Base-by-base conservation (phyloP, 2,797 vertebrate species). In the Phrynocephalus guinanensis region DNA sequence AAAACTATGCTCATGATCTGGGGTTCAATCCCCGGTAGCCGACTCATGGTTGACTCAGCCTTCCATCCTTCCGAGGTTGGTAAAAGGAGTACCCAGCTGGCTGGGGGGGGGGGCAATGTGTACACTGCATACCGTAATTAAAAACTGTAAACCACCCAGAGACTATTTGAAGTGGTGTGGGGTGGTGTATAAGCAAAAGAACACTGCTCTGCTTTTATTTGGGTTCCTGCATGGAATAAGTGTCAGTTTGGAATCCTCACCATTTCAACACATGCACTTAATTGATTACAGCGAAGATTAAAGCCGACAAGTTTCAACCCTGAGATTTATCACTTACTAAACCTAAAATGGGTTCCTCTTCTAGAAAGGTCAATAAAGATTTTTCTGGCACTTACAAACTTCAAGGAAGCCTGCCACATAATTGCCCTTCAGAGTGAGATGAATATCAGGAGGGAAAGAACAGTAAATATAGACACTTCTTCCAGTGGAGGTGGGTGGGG, bases 261-360 rank as follows among this genome's bases (percentile, higher is more conserved):
- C 85, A 10, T 80, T 82, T 79, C 73, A 88, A 91, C 52, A 89
- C 84, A 84, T 84, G 66, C 92, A 68, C 67, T 93, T 95, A 95
- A 93, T 85, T 95, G 88, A 94, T 95, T 93, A 89, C 79, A 87
- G 56, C 26, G 73, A 87, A 93, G 88, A 95, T 95, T 93, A 94
- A 92, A 92, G 85, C n/a, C 86, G 90, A 92, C 83, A 52, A 52
- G 86, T 90, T 92, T 80, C 88, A 88, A 44, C 88, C 73, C 76
- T 3, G 88, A 89, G 87, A 93, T 95, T 91, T 93, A 95, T 92
- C 82, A 52, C 84, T 84, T 89, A 86, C 90, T 88, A 86, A 94
- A 92, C 83, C 80, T 91, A 87, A 72, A 73, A 89, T 67, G 72
- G 82, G 28, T 90, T 93, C 84, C 83, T 87, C 84, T 91, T 91